Conservation (phyloP, 2,888 invertebrate genomes). For the Xestia xanthographa region DNA sequence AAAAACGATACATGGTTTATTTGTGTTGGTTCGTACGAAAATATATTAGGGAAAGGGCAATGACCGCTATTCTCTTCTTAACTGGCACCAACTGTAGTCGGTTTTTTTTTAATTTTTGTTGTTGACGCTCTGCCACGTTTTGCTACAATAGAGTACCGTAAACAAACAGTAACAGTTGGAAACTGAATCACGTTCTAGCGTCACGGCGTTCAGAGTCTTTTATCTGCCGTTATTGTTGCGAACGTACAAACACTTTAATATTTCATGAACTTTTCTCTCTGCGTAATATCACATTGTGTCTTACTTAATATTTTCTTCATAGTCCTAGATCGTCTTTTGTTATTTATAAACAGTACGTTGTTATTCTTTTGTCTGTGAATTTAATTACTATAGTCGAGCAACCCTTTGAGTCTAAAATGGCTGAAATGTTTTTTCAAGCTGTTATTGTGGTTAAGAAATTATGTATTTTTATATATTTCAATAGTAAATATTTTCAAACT, state of each 20-base stretch:
- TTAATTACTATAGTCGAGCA: background rate
- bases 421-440: background rate
- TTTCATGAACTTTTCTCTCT: conserved; percentile 14
- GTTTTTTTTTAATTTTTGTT: background rate
- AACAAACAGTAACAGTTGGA: conserved; percentile 1
- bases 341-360: background rate
- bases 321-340: background rate
- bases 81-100: too few species aligned
- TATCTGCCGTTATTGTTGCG: conserved; percentile 33
- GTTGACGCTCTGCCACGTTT: background rate
- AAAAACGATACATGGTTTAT: too few species aligned
- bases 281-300: background rate
- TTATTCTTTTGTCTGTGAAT: conserved; percentile 15
- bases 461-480: too few species aligned
- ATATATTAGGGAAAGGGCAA: too few species aligned
- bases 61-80: too few species aligned
- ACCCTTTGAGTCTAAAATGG: background rate
- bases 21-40: too few species aligned
- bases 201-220: conserved; percentile 35
- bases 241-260: conserved; percentile 35
- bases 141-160: background rate
- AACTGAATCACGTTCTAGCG: conserved; percentile 45
- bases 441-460: too few species aligned
- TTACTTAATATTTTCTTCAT: background rate
- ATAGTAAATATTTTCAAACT: too few species aligned